Conservation (phyloP, 2,797 vertebrate species). For the Lutjanus argentimaculatus region DNA sequence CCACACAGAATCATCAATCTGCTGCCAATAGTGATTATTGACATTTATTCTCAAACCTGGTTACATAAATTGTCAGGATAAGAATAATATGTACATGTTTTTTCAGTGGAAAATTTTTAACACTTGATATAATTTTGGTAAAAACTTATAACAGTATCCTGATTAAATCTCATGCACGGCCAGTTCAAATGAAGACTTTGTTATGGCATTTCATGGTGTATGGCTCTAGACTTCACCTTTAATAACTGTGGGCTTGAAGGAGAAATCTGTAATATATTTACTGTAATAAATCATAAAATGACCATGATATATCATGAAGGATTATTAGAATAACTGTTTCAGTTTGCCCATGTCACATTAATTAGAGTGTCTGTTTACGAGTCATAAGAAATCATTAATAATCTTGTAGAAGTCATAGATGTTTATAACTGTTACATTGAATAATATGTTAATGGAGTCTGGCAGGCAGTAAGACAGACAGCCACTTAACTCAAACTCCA, state of each 20-base stretch:
- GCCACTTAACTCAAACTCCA: too few relatives aligned
- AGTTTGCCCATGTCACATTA: too few relatives aligned
- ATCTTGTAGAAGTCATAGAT: too few relatives aligned
- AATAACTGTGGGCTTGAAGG: not conserved
- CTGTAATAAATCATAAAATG: too few relatives aligned
- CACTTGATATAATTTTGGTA: not conserved
- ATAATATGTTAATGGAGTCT: too few relatives aligned
- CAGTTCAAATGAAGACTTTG: slow-evolving; percentile 3
- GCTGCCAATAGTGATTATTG: not conserved
- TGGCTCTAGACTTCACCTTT: not conserved
- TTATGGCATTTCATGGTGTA: not conserved
- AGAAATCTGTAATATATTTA: too few relatives aligned
- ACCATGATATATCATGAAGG: too few relatives aligned
- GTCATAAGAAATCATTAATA: too few relatives aligned
- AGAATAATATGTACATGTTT: not conserved
- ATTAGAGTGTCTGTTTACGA: too few relatives aligned
- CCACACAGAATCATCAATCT: not conserved
- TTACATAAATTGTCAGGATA: not conserved
- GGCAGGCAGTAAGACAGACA: too few relatives aligned
- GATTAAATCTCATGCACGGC: not conserved
- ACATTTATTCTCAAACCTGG: not conserved
- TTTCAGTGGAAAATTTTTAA: not conserved
- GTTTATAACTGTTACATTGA: too few relatives aligned
- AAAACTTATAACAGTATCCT: not conserved
- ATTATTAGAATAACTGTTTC: too few relatives aligned